Conservation (phyloP, 2,113 vertebrate genomes). For the Sylvia atricapilla region DNA sequence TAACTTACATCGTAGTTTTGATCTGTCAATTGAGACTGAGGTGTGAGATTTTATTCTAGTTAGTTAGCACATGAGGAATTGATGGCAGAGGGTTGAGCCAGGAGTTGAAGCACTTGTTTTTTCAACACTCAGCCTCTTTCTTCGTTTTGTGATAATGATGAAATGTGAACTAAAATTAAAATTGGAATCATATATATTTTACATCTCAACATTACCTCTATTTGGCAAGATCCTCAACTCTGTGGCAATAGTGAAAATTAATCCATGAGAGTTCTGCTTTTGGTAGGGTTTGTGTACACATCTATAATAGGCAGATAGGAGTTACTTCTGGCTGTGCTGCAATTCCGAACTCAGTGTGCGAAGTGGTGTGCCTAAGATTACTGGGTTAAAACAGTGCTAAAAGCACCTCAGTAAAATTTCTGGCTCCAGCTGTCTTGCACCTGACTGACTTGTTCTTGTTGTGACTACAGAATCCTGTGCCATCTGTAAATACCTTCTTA, state of each 20-base stretch:
- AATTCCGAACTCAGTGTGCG: not conserved
- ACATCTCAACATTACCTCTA: not conserved
- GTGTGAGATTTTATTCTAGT: constrained; percentile 8
- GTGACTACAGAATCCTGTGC: not conserved
- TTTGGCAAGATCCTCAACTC: not conserved
- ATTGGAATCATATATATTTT: not conserved
- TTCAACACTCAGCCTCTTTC: not conserved
- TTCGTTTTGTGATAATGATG: not conserved
- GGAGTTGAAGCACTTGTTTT: not conserved
- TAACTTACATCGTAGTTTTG: not conserved
- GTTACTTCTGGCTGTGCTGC: not conserved
- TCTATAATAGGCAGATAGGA: not conserved
- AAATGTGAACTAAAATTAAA: not conserved
- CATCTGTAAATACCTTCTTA: not conserved
- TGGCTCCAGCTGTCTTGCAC: not conserved
- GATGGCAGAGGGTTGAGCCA: not conserved
- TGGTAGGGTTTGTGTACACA: not conserved
- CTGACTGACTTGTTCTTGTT: not conserved
- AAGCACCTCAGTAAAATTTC: not conserved
- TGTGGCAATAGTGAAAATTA: not conserved
- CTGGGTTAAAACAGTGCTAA: not conserved
- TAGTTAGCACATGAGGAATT: not conserved
- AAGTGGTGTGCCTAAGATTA: not conserved
- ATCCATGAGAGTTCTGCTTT: not conserved
- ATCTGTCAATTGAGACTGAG: not conserved